Conservation (phyloP, 2,888 invertebrate species). For the Prionchulus punctatus region DNA sequence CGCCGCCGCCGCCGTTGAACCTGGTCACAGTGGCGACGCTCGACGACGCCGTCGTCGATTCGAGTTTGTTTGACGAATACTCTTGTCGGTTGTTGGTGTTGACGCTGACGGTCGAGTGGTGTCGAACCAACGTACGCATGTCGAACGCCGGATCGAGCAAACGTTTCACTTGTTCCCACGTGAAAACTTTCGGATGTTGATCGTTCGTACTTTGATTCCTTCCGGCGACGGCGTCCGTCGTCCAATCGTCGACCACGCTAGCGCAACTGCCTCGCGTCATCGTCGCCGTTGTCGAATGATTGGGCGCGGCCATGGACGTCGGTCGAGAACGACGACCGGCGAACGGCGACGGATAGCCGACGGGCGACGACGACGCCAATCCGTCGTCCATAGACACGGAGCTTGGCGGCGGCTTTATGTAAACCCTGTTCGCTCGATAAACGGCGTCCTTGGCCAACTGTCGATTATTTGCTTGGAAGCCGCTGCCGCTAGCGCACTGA, state of each 20-base stretch:
- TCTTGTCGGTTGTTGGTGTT: too few relatives aligned
- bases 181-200: neutral
- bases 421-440: neutral
- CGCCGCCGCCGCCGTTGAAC: too few relatives aligned
- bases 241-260: too few relatives aligned
- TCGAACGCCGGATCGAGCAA: slow-evolving; percentile 5
- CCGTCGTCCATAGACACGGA: neutral
- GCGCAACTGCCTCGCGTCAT: too few relatives aligned
- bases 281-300: too few relatives aligned
- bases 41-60: neutral
- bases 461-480: neutral
- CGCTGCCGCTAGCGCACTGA: neutral
- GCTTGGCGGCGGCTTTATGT: neutral
- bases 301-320: neutral
- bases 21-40: neutral
- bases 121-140: neutral
- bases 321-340: neutral
- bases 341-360: neutral
- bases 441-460: neutral
- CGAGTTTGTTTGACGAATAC: neutral
- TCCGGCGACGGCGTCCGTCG: too few relatives aligned
- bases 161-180: slow-evolving; percentile 10
- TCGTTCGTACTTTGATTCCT: too few relatives aligned
- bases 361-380: neutral
- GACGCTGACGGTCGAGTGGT: neutral